Evolutionary conservation across 2,888 invertebrate genomes (phyloP), one percentile per base, ranked within the genome.

Genomic region (Diloba caeruleocephala): DNA sequence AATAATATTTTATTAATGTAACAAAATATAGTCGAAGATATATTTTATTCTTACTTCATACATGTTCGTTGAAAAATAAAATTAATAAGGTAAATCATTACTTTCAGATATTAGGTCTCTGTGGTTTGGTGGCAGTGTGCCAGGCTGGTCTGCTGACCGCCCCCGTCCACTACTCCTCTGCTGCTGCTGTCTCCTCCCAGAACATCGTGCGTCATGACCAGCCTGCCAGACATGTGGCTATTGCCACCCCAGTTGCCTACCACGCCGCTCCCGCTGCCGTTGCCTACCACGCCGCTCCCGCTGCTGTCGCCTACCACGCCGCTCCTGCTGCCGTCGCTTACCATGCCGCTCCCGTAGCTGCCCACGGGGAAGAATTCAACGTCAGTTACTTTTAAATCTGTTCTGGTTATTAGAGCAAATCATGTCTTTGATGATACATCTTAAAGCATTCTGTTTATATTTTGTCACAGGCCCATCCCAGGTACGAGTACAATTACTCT

Each of bases 401-500:
- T 55, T 78, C 7, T 10, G 25, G 75, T 10, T 65, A 72, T 5
- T 21, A 23, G 15, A n/a, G 1, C 1, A 36, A 12, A 2, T 0
- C 8, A 8, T 13, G 8, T 8, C 7, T 8, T 8, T 8, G 3
- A 12, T 2, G 19, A 13, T n/a, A 12, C 15, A 3, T 14, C 6
- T 3, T 23, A 23, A 43, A 4, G 10, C 13, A 6, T 34, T 28
- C 17, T 48, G n/a, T 26, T 21, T 9, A 17, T 37, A 19, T 34
- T 38, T 28, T 3, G 19, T 42, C 15, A 1, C 62, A 92, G 92
- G 84, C 93, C 2, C 89, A 94, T 78, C 94, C 94, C 33, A 90
- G 92, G 71, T 94, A 94, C 82, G 88, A 92, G 45, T 66, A 84
- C 84, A 84, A 86, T 52, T 94, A 94, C 82, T 90, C 91, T 34